These are phyloP conservation scores for Melopsittacus undulatus DNA, from an alignment of 2,797 vertebrate species.

Conservation along the genomic window DNA sequence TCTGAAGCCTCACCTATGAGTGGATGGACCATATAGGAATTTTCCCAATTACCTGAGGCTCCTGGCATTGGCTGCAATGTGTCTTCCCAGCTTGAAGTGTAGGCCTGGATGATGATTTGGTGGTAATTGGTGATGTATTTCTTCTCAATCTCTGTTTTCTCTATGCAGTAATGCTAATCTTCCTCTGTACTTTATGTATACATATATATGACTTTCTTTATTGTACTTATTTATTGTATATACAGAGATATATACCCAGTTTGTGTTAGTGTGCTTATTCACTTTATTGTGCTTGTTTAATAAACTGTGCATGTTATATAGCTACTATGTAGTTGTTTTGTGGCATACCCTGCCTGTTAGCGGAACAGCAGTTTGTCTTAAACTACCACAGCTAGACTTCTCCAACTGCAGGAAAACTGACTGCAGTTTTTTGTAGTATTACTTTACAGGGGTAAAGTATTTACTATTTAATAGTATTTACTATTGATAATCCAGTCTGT, in stretches of 20 bases:
- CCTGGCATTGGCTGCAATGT: not conserved
- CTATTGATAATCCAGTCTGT: not conserved
- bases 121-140: not conserved
- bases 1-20: not conserved
- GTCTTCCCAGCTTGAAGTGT: not conserved
- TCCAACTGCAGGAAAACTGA: not conserved
- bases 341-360: not conserved
- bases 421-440: not conserved
- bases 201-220: not conserved
- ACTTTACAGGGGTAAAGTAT: not conserved
- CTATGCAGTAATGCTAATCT: not conserved
- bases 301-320: not conserved
- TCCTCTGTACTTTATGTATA: not conserved
- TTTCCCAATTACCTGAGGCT: not conserved
- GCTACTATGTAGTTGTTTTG: not conserved
- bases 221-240: not conserved
- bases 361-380: not conserved
- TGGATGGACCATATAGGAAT: not conserved
- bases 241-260: not conserved
- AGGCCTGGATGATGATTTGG: not conserved
- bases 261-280: not conserved
- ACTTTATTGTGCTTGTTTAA: not conserved
- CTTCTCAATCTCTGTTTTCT: not conserved
- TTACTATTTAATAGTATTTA: too few relatives aligned
- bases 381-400: not conserved